phyloP scores from a whole-genome alignment of 2,888 invertebrate genomes.

The Luperina nickerlii region DNA sequence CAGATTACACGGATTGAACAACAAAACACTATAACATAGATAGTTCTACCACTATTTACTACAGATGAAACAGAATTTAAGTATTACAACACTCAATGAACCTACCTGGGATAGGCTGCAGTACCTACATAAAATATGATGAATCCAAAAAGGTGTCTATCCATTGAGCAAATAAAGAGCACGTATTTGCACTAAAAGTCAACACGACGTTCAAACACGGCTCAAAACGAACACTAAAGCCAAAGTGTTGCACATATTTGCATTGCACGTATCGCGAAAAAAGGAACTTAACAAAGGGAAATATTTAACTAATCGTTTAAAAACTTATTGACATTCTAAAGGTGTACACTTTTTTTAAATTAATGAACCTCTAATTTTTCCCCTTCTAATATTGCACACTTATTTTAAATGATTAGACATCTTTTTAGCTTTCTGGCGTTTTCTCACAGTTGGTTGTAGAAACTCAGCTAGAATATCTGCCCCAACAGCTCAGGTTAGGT shows the following conservation, averaged over 20 bases:
- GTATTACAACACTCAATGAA: not conserved
- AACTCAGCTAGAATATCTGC: not conserved
- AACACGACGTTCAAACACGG: constrained; percentile 62
- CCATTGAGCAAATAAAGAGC: constrained; percentile 48
- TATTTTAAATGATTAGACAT: not conserved
- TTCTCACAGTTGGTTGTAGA: not conserved
- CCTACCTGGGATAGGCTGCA: not conserved
- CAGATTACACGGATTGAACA: not conserved
- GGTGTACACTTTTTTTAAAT: not conserved
- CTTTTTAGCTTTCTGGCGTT: not conserved
- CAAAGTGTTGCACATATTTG: constrained; percentile 75
- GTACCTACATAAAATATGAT: constrained; percentile 11
- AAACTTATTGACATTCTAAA: not conserved
- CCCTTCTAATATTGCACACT: not conserved
- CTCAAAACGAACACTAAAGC: constrained; percentile 65
- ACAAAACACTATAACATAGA: not conserved
- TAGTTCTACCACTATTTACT: not conserved
- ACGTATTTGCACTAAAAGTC: constrained; percentile 61
- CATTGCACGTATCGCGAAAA: constrained; percentile 63
- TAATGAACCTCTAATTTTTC: not conserved
- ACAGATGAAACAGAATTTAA: not conserved
- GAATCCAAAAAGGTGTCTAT: constrained; percentile 22
- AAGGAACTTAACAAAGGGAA: constrained; percentile 31
- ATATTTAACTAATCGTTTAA: not conserved
- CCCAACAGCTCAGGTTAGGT: not conserved